Base-by-base conservation (phyloP, 2,797 vertebrate species). In the Buceros bicornis region DNA sequence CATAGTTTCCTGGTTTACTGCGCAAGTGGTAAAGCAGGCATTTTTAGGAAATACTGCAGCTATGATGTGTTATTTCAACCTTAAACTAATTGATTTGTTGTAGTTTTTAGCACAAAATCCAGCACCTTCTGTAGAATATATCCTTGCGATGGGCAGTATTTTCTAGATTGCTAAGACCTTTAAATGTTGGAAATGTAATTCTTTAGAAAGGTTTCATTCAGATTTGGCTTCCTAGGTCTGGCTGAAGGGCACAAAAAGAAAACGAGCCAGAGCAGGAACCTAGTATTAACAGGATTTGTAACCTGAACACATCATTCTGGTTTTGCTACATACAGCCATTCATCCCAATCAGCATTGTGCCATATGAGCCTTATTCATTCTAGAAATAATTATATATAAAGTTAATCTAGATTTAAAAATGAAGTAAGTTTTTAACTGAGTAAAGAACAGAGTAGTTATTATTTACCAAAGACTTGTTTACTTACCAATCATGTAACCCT, bases 401-500 rank as follows among this genome's bases (percentile, higher is more conserved):
- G 22, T 96, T 92, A 87, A 79, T 89, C 42, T 91, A 96, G 78
- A 93, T 85, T 80, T 82, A 18, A 95, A 95, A 91, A 89, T 28
- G 5, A 77, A 72, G 56, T 77, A 81, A 51, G 11, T 56, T 96
- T 93, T 95, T 87, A 94, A 93, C 57, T 37, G 60, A 89, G 13
- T 89, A 82, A 90, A 93, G 43, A 78, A 66, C 40, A 77, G 48
- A 90, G 31, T 95, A 94, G 71, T 87, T 87, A 74, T 81, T 95
- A 85, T 91, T 96, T 95, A 95, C 96, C 95, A 97, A 96, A 97
- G 95, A 97, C 64, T 79, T 56, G 12, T 96, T 87, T 94, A 85
- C 60, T 95, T 95, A 93, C 19, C 19, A 47, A n/a, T 85, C 26
- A 45, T 66, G 48, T 82, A 92, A 93, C 57, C 56, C 80, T 70